A percentile compares a stretch with the other conserved stretches of the same genome.
Evolutionary conservation across 2,113 vertebrate species (phyloP).

Genomic region (Camelus bactrianus): DNA sequence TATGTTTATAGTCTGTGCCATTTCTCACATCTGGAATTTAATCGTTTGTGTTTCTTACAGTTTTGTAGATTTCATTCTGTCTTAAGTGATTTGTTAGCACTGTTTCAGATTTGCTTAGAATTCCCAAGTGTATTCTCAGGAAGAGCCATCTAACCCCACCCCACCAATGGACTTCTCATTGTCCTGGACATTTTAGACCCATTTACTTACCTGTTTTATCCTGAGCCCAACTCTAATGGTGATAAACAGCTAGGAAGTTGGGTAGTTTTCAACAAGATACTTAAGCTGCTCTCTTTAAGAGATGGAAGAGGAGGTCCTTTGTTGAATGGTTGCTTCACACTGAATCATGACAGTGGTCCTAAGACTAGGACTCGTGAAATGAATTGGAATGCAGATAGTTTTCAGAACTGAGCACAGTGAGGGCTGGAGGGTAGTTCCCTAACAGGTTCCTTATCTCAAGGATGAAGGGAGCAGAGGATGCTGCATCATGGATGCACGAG

Average conservation of each 20-base stretch:
- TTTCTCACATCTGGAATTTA: constrained; percentile 9
- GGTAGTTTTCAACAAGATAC: neutral
- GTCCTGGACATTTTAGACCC: constrained; percentile 15
- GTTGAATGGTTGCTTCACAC: neutral
- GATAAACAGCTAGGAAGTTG: neutral
- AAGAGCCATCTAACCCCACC: neutral
- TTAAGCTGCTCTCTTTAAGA: neutral
- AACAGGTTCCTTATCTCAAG: neutral
- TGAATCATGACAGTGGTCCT: neutral
- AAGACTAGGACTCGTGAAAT: neutral
- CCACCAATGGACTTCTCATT: neutral
- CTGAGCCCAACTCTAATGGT: neutral
- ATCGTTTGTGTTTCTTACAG: neutral
- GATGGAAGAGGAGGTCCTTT: neutral
- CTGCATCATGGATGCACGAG: neutral
- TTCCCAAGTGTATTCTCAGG: neutral
- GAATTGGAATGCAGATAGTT: neutral
- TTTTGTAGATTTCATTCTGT: constrained; percentile 26
- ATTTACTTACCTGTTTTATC: neutral
- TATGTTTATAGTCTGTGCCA: neutral
- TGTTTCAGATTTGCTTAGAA: neutral
- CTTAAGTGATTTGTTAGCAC: neutral
- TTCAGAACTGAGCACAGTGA: neutral
- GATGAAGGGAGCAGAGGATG: neutral
- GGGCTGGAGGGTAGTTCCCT: neutral